Conservation (phyloP, 2,113 vertebrate species). For the Callionymus lyra region DNA sequence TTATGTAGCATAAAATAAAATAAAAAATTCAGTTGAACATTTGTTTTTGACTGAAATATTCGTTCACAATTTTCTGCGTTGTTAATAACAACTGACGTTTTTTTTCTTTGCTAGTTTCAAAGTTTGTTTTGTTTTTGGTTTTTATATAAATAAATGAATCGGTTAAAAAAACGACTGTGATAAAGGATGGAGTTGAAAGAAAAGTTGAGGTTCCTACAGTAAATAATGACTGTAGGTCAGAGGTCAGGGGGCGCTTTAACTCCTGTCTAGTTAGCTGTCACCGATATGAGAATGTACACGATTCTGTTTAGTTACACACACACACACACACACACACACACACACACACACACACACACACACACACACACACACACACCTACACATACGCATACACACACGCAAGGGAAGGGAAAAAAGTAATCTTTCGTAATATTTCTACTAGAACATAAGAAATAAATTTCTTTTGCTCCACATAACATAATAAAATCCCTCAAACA, state of each 20-base stretch:
- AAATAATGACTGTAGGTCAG: conserved; percentile 30
- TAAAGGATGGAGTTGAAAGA: background rate
- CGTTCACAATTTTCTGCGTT: too few species aligned
- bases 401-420: background rate
- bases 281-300: conserved; percentile 71
- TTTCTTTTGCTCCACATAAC: too few species aligned
- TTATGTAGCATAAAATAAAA: too few species aligned
- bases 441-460: too few species aligned
- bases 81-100: too few species aligned
- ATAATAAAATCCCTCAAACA: too few species aligned
- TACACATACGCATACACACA: conserved; percentile 19
- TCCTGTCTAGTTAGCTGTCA: conserved; percentile 71
- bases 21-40: too few species aligned
- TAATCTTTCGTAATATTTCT: too few species aligned
- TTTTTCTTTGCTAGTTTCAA: too few species aligned
- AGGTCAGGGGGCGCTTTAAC: conserved; percentile 50
- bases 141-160: too few species aligned
- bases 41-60: too few species aligned
- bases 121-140: too few species aligned
- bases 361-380: conserved; percentile 16
- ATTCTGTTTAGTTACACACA: conserved; percentile 64
- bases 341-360: conserved; percentile 23
- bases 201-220: conserved; percentile 13
- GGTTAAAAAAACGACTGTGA: background rate
- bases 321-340: conserved; percentile 11